A percentile compares a stretch with the other conserved stretches of the same genome.
These are phyloP conservation scores for Tangara arthus DNA, from an alignment of 2,797 vertebrate genomes.

Conservation along the genomic window DNA sequence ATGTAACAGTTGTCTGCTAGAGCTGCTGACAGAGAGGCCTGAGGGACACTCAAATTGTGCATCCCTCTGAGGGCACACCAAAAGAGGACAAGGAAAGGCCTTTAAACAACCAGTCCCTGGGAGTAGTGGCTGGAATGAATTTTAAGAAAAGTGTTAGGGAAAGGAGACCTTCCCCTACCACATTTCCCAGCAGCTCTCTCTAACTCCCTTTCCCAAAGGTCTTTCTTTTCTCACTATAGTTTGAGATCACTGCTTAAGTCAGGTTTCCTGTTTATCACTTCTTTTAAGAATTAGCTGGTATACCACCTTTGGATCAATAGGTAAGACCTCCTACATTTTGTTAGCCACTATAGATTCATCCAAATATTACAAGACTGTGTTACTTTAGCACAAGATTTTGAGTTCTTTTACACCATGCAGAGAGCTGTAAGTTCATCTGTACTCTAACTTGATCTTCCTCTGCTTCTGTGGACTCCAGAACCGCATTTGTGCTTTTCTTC, in stretches of 20 bases:
- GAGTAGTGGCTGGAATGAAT: not conserved
- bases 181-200: not conserved
- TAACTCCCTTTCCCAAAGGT: not conserved
- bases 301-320: not conserved
- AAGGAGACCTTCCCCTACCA: not conserved
- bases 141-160: not conserved
- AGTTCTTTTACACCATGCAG: not conserved
- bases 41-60: not conserved
- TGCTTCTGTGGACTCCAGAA: not conserved
- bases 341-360: not conserved
- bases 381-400: not conserved
- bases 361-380: not conserved
- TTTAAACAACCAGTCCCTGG: not conserved
- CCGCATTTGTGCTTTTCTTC: fast-evolving
- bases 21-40: not conserved
- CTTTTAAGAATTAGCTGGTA: not conserved
- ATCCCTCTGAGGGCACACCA: not conserved
- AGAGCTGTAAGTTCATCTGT: not conserved
- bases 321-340: not conserved
- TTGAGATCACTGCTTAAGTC: not conserved
- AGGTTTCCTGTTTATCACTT: not conserved
- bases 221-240: not conserved
- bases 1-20: not conserved
- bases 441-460: not conserved
- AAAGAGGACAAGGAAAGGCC: not conserved